These are phyloP conservation scores for Yponomeuta sedellus DNA, from an alignment of 2,888 invertebrate genomes.

Conservation along the genomic window DNA sequence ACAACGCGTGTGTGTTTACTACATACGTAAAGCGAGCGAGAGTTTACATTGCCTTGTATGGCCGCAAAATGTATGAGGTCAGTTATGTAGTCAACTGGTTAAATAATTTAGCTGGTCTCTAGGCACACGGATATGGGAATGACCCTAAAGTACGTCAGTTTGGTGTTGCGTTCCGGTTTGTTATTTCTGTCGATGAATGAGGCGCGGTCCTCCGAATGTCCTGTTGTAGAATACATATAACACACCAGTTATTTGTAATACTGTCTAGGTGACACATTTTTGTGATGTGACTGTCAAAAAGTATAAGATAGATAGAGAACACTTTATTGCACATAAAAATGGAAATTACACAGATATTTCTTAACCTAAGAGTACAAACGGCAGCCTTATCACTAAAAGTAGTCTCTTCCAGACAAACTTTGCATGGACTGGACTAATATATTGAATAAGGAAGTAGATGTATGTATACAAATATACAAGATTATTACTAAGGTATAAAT, in stretches of 20 bases:
- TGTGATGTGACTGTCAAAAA: no score
- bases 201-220: neutral
- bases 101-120: neutral
- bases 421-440: no score
- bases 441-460: no score
- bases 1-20: conserved; percentile 16
- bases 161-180: neutral
- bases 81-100: conserved; percentile 2
- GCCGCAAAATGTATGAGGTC: neutral
- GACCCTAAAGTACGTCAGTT: neutral
- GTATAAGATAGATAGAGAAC: no score
- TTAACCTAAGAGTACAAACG: no score
- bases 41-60: conserved; percentile 12
- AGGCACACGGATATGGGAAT: neutral
- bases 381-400: no score
- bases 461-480: no score
- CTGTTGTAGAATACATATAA: neutral
- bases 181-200: neutral
- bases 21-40: conserved; percentile 2
- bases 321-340: no score
- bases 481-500: no score
- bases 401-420: no score
- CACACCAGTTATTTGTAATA: neutral
- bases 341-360: no score
- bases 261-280: no score